phyloP scores from a whole-genome alignment of 2,113 vertebrate species.

The Eulemur rufifrons region DNA sequence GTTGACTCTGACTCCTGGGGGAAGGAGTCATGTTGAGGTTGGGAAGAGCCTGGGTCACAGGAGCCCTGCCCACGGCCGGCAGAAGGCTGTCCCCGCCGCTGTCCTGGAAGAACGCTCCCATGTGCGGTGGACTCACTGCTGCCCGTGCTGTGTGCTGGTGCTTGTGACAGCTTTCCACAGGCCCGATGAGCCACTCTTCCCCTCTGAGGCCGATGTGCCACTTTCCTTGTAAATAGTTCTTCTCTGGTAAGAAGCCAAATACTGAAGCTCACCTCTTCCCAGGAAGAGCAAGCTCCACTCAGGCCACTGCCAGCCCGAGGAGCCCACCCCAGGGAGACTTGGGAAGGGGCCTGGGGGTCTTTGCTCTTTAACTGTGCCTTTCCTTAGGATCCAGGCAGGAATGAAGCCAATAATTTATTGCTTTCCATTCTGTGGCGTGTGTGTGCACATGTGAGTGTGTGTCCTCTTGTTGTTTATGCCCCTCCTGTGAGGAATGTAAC shows the following conservation, averaged over 20 bases:
- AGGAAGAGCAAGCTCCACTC: background rate
- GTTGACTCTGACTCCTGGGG: constrained; percentile 72
- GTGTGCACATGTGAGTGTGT: background rate
- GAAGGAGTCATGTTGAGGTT: rapidly evolving
- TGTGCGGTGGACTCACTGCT: background rate
- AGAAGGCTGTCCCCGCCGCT: background rate
- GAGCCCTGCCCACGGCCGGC: background rate
- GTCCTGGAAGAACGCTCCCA: background rate
- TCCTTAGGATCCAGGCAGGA: constrained; percentile 40
- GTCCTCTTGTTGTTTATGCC: background rate
- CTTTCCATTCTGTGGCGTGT: constrained; percentile 50
- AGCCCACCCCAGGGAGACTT: background rate
- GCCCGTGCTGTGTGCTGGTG: background rate
- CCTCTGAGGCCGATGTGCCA: background rate
- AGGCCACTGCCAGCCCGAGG: background rate
- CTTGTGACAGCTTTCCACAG: background rate
- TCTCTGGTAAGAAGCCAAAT: constrained; percentile 40
- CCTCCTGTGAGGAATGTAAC: constrained; percentile 34
- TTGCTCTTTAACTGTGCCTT: background rate
- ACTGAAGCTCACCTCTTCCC: constrained; percentile 60
- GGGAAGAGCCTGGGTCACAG: background rate
- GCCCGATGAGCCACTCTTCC: background rate
- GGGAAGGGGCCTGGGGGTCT: background rate
- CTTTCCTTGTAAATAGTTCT: constrained; percentile 46
- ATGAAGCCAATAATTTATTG: constrained; percentile 77